Evolutionary conservation across 2,797 vertebrate species (phyloP), one percentile per base, ranked within the genome.

Genomic region (Sandelia bainsii): DNA sequence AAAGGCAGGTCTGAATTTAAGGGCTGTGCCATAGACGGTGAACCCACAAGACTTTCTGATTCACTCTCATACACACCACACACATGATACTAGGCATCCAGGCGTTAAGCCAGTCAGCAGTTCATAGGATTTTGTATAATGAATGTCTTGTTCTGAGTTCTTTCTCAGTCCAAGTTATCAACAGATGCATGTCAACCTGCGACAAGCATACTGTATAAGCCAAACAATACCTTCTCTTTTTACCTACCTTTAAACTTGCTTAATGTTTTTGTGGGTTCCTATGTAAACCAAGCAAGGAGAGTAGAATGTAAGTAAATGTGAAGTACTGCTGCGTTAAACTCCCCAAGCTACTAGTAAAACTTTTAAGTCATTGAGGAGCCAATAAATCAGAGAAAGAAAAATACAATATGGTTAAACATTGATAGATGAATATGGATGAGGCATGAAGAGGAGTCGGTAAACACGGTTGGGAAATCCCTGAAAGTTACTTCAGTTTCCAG

Each of bases 1-100:
- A 89, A 93, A 89, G 89, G 90, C 89, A 93, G 80, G 88, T 89
- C 81, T 88, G 77, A 62, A 72, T 80, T 85, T 79, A 77, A 67
- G 69, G 71, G 46, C 82, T 82, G 62, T 77, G 77, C 82, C 70
- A 61, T 20, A 22, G 74, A 80, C 67, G 49, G 46, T 9, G 63
- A 58, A 77, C 69, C 68, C 63, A 67, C 34, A 37, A 53, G 60
- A 48, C 64, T 75, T 63, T 83, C 62, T 72, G 58, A 81, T 56
- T 71, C 51, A 58, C 62, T 23, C 52, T 51, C 19, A 8, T 50
- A 50, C 37, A 72, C 49, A 60, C 56, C 49, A 19, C 17, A 45
- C 20, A 52, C 50, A 60, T 40, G 34, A 16, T 69, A 44, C 44
- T 17, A 52, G 59, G 61, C 32, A 66, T 76, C 44, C 74, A 63